Conservation (phyloP, 2,797 vertebrate species). For the Microcaecilia unicolor region DNA sequence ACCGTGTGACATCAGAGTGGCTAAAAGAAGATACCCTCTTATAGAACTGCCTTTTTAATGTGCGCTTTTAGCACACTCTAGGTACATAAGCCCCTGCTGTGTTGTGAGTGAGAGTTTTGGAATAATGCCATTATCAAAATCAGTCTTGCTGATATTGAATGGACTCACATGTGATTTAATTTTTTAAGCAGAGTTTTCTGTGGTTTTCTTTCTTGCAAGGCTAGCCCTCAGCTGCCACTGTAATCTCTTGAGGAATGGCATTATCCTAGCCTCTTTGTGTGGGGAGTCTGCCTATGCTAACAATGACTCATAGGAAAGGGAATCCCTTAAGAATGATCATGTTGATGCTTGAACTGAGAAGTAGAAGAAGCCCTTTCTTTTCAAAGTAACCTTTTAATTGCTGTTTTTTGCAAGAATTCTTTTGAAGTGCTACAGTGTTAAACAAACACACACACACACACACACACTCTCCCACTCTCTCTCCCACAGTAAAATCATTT, state of each 20-base stretch:
- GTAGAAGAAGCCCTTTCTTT: conserved; percentile 13
- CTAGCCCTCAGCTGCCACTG: conserved; percentile 43
- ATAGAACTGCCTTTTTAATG: neutral
- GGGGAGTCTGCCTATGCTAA: conserved; percentile 35
- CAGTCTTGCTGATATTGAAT: too few relatives aligned
- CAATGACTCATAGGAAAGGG: conserved; percentile 71
- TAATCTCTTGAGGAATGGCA: conserved; percentile 42
- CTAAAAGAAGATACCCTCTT: too few relatives aligned
- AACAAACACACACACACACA: too few relatives aligned
- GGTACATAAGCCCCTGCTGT: too few relatives aligned
- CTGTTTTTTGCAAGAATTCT: too few relatives aligned
- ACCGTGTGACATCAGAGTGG: too few relatives aligned
- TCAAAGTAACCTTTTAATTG: conserved; percentile 30
- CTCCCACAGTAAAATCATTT: too few relatives aligned
- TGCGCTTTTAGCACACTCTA: conserved; percentile 8
- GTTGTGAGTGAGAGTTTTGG: too few relatives aligned
- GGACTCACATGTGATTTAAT: too few relatives aligned
- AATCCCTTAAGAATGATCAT: conserved; percentile 71
- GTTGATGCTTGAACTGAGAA: conserved; percentile 31
- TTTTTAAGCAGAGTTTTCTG: conserved; percentile 15
- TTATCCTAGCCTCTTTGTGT: conserved; percentile 39
- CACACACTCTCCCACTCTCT: too few relatives aligned
- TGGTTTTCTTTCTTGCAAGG: conserved; percentile 21
- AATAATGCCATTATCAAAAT: too few relatives aligned
- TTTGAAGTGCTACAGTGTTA: too few relatives aligned